These are phyloP conservation scores for Protaetia brevitarsis DNA, from an alignment of 1,140 invertebrate genomes.

Conservation along the genomic window DNA sequence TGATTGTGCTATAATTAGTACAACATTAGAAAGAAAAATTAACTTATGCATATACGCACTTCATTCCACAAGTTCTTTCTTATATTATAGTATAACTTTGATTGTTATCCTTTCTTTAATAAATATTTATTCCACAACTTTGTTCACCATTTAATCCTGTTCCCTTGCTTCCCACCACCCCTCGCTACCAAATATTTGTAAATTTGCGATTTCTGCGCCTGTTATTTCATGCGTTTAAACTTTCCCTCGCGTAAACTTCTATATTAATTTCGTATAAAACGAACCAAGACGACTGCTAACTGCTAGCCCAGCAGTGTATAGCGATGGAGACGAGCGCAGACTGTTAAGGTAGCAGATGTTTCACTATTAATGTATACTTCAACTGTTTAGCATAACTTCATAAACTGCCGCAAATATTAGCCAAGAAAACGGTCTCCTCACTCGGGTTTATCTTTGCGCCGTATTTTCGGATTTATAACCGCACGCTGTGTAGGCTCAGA, in stretches of 20 bases:
- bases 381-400: conserved; percentile 21
- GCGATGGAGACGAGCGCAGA: no score
- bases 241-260: conserved; percentile 20
- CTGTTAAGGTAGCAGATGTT: conserved; percentile 21
- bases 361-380: conserved; percentile 23
- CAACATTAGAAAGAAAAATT: no score
- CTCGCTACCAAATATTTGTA: conserved; percentile 20
- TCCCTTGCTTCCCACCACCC: no score
- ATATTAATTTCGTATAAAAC: conserved; percentile 22
- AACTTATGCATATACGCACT: background rate
- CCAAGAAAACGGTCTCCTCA: conserved; percentile 16
- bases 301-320: no score
- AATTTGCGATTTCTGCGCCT: background rate
- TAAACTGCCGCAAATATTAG: conserved; percentile 22
- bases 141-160: background rate
- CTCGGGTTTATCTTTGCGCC: conserved; percentile 12
- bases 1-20: no score
- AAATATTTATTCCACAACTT: conserved; percentile 1
- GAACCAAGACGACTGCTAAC: background rate
- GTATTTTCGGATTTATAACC: conserved; percentile 19
- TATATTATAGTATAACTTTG: background rate
- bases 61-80: background rate
- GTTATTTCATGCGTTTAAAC: conserved; percentile 21
- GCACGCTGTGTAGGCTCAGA: background rate
- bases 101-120: background rate